phyloP scores from a whole-genome alignment of 2,888 invertebrate genomes.

The Omphaloscelis lunosa region DNA sequence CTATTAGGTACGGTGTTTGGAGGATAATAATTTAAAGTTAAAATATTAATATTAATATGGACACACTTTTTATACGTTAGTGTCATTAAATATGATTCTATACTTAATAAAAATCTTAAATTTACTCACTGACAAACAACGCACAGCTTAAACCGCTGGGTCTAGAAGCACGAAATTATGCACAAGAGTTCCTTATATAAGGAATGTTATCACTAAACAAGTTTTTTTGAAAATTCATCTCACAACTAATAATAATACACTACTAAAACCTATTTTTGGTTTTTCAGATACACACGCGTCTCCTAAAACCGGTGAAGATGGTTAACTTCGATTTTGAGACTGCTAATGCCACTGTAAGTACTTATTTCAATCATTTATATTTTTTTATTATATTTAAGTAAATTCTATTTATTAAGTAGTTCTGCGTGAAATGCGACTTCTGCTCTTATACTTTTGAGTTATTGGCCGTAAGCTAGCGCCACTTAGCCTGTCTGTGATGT shows the following conservation, averaged over 20 bases:
- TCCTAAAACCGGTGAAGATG: constrained; percentile 10
- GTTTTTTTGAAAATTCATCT: not conserved
- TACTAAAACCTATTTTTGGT: not conserved
- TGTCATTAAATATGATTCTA: not conserved
- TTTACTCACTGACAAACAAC: not conserved
- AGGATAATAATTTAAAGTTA: too few relatives aligned
- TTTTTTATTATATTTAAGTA: not conserved
- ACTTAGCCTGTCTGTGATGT: not conserved
- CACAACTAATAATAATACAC: not conserved
- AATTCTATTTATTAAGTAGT: not conserved
- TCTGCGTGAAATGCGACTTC: not conserved
- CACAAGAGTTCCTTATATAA: not conserved
- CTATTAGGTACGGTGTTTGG: not conserved
- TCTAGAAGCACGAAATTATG: not conserved
- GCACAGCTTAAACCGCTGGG: not conserved
- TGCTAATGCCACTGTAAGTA: constrained; percentile 37
- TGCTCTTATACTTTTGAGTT: not conserved
- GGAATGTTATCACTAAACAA: not conserved
- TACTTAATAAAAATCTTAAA: not conserved
- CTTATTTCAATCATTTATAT: not conserved
- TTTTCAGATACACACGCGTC: not conserved
- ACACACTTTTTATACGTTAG: not conserved
- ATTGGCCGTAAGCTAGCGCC: too few relatives aligned
- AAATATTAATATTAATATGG: too few relatives aligned
- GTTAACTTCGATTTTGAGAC: constrained; percentile 35